These are phyloP conservation scores for Cepaea hortensis DNA, from an alignment of 2,888 invertebrate genomes.

Conservation along the genomic window DNA sequence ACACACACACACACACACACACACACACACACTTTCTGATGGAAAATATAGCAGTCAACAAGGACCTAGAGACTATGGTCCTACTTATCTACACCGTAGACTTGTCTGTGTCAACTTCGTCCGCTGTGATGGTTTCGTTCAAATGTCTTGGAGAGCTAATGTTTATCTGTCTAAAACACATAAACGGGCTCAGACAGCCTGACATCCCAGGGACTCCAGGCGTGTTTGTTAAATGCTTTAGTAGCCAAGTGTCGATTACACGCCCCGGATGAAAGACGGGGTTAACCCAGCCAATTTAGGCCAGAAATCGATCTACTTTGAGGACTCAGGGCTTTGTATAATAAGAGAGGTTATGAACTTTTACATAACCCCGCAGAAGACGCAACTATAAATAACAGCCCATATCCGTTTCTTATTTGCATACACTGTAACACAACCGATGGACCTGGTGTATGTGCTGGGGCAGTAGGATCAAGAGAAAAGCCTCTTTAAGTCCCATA, in stretches of 20 bases:
- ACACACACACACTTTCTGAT: too few species aligned
- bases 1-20: too few species aligned
- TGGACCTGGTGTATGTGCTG: too few species aligned
- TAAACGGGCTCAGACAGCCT: not conserved
- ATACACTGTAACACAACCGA: too few species aligned
- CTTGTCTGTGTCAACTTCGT: not conserved
- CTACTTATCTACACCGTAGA: not conserved
- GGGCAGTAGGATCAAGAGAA: too few species aligned
- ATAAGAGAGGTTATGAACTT: not conserved
- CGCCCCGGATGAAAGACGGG: not conserved
- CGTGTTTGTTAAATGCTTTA: constrained; percentile 15
- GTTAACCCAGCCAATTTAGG: not conserved
- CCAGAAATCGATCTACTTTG: not conserved
- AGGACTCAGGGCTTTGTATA: not conserved
- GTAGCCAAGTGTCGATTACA: constrained; percentile 24
- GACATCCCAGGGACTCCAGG: not conserved
- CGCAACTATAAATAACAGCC: not conserved
- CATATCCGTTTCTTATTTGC: too few species aligned
- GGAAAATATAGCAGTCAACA: too few species aligned
- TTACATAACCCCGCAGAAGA: not conserved
- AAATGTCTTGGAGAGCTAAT: not conserved
- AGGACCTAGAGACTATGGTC: too few species aligned
- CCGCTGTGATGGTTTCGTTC: not conserved
- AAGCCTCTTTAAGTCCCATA: too few species aligned
- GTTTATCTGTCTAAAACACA: constrained; percentile 21